These are phyloP conservation scores for Agrilus cyanescens DNA, from an alignment of 2,888 invertebrate species.

Conservation along the genomic window DNA sequence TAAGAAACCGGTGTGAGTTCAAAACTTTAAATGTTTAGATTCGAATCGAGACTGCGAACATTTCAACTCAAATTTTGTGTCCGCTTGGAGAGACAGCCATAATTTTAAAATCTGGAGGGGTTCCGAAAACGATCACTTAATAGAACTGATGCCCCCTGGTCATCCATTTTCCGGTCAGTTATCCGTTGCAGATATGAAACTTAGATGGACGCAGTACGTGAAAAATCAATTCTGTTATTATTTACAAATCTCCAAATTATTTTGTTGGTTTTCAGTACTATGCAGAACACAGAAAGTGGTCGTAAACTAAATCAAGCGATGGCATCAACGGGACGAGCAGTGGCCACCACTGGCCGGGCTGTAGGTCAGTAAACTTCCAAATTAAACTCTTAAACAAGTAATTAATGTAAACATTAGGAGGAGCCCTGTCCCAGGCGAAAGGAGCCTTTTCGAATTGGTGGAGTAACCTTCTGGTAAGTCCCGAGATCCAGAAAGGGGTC, in stretches of 20 bases:
- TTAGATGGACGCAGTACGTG: slow-evolving; percentile 80
- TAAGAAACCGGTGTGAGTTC: not conserved
- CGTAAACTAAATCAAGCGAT: slow-evolving; percentile 89
- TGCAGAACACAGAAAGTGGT: slow-evolving; percentile 89
- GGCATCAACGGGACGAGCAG: slow-evolving; percentile 80
- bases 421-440: slow-evolving; percentile 77
- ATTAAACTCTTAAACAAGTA: not conserved
- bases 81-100: slow-evolving; percentile 76
- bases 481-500: slow-evolving; percentile 27
- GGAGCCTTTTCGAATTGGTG: slow-evolving; percentile 82
- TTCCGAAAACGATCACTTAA: slow-evolving; percentile 52
- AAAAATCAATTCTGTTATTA: not conserved
- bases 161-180: slow-evolving; percentile 94
- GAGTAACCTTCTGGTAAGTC: slow-evolving; percentile 54
- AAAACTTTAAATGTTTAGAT: slow-evolving; percentile 38
- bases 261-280: slow-evolving; percentile 51
- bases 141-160: slow-evolving; percentile 57
- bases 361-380: slow-evolving; percentile 44
- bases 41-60: slow-evolving; percentile 73
- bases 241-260: not conserved
- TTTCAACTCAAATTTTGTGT: slow-evolving; percentile 74
- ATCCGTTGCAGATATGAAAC: slow-evolving; percentile 88
- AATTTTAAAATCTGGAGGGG: slow-evolving; percentile 79
- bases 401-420: slow-evolving; percentile 46
- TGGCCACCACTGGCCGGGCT: slow-evolving; percentile 65